Evolutionary conservation across 2,888 invertebrate species (phyloP).

Genomic region (Prenolepis imparis): DNA sequence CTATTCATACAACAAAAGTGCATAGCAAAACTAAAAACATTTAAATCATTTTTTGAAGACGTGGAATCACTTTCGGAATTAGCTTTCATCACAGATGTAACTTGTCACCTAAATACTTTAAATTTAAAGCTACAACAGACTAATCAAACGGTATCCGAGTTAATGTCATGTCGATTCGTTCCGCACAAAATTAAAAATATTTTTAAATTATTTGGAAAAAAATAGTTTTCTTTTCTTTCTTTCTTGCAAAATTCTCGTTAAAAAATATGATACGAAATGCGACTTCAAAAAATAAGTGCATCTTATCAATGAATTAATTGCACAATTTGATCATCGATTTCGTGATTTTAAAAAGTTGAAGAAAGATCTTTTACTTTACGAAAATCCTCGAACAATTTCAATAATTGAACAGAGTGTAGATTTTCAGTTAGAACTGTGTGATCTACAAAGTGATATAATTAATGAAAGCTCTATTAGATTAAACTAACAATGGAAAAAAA

Average conservation of each 20-base stretch:
- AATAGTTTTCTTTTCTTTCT: neutral
- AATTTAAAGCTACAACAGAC: neutral
- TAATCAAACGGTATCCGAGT: neutral
- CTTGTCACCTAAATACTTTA: neutral
- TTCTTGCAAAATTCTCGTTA: neutral
- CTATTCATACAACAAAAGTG: neutral
- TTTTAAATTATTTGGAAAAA: neutral
- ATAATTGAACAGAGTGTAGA: neutral
- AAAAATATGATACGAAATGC: neutral
- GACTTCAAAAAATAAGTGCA: neutral
- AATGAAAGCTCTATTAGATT: too few relatives aligned
- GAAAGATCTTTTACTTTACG: neutral
- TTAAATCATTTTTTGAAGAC: neutral
- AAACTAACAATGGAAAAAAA: too few relatives aligned
- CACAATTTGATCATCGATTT: neutral
- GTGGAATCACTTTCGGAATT: neutral
- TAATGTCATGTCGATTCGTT: neutral
- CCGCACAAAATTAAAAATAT: neutral
- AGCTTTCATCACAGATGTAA: neutral
- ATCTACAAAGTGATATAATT: neutral
- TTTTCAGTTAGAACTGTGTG: neutral
- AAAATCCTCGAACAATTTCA: neutral
- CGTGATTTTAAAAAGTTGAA: neutral
- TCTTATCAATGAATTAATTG: neutral
- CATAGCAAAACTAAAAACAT: neutral